phyloP scores from a whole-genome alignment of 2,888 invertebrate genomes.

The Synanthedon formicaeformis region DNA sequence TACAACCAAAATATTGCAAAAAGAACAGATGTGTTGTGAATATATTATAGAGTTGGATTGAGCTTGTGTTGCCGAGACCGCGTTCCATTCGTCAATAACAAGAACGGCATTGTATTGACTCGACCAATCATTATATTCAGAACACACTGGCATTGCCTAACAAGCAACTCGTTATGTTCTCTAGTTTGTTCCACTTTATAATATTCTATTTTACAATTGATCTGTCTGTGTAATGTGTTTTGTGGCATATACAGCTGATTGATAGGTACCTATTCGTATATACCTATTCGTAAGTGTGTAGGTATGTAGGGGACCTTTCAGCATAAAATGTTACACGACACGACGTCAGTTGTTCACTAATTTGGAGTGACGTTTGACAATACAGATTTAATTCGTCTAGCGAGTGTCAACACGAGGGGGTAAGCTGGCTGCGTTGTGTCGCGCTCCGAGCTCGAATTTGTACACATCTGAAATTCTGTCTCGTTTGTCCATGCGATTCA shows the following conservation, averaged over 20 bases:
- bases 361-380: constrained; percentile 6
- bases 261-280: too few species aligned
- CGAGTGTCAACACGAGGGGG: background rate
- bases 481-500: constrained; percentile 38
- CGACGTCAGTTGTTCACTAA: constrained; percentile 3
- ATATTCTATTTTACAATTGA: constrained; percentile 12
- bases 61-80: background rate
- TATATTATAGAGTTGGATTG: background rate
- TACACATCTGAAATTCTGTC: constrained; percentile 30
- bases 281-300: too few species aligned
- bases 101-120: constrained; percentile 28
- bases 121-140: constrained; percentile 30
- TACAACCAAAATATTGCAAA: too few species aligned
- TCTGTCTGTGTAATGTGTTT: constrained; percentile 20
- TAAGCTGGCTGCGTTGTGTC: constrained; percentile 5
- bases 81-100: constrained; percentile 30
- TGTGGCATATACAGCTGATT: too few species aligned
- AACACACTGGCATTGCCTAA: constrained; percentile 39
- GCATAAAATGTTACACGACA: background rate
- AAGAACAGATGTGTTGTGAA: background rate
- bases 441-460: constrained; percentile 8
- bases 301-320: too few species aligned
- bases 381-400: constrained; percentile 1
- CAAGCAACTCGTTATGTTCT: constrained; percentile 41
- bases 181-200: constrained; percentile 37